Evolutionary conservation across 92 coral and sea anemone species (phyloP).

Genomic region (Phenganax marumi): DNA sequence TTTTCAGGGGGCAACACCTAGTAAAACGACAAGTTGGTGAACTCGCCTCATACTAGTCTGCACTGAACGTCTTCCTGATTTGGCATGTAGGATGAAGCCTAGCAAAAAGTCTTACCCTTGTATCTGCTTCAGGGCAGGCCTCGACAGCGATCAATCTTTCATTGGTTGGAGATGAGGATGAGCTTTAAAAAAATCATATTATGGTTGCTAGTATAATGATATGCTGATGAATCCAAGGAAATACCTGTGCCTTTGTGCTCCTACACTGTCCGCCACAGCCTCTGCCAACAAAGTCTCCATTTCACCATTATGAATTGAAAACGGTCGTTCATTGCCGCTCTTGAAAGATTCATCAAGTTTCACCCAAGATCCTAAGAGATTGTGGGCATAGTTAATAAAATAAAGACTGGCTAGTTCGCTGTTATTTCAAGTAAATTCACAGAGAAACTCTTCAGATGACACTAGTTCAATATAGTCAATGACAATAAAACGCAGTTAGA

Average conservation of each 20-base stretch:
- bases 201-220: too few relatives aligned
- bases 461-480: constrained; percentile 12
- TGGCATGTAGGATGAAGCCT: too few relatives aligned
- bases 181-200: constrained; percentile 1
- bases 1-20: constrained; percentile 19
- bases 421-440: not conserved
- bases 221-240: too few relatives aligned
- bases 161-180: not conserved
- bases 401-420: not conserved
- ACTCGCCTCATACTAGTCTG: too few relatives aligned
- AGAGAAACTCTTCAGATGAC: not conserved
- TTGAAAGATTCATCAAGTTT: constrained; percentile 78
- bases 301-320: constrained; percentile 82
- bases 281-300: constrained; percentile 93
- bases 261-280: constrained; percentile 86
- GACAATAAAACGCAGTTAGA: constrained; percentile 17
- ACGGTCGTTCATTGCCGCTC: constrained; percentile 84
- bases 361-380: constrained; percentile 89
- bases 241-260: constrained; percentile 26
- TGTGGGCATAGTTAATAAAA: not conserved
- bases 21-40: too few relatives aligned
- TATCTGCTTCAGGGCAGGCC: constrained; percentile 4
- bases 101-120: constrained; percentile 5
- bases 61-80: too few relatives aligned
- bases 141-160: not conserved